phyloP scores from a whole-genome alignment of 2,113 vertebrate species.

The Perccottus glenii region DNA sequence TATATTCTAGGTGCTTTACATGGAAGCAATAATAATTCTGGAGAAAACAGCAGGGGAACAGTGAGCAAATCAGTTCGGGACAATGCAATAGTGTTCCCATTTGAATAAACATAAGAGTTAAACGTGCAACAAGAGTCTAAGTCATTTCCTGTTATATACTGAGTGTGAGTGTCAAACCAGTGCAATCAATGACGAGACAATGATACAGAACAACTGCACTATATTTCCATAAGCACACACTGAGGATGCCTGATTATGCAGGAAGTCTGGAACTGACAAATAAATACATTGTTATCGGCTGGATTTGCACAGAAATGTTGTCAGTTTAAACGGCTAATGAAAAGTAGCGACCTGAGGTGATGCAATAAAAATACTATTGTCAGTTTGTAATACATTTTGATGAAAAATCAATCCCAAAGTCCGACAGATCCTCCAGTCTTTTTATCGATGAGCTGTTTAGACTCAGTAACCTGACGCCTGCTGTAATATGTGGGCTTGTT shows the following conservation, averaged over 20 bases:
- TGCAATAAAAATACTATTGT: slow-evolving; percentile 14
- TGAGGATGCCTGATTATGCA: background rate
- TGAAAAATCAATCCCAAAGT: slow-evolving; percentile 9
- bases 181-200: background rate
- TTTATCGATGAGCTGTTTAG: slow-evolving; percentile 14
- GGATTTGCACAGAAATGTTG: too few species aligned
- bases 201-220: background rate
- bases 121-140: background rate
- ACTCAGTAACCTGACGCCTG: slow-evolving; percentile 6
- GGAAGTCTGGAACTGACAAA: background rate
- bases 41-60: slow-evolving; percentile 3
- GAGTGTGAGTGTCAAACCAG: too few species aligned
- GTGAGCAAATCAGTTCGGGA: background rate
- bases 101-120: background rate
- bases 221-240: too few species aligned
- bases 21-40: background rate
- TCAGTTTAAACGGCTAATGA: too few species aligned
- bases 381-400: background rate
- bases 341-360: slow-evolving; percentile 1
- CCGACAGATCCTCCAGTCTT: slow-evolving; percentile 10
- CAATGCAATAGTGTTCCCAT: background rate
- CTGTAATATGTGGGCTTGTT: slow-evolving; percentile 42
- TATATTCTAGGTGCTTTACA: slow-evolving; percentile 9
- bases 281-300: slow-evolving; percentile 2
- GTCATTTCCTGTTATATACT: background rate